Evolutionary conservation across 2,888 invertebrate genomes (phyloP).

Genomic region (Polydesmus complanatus): DNA sequence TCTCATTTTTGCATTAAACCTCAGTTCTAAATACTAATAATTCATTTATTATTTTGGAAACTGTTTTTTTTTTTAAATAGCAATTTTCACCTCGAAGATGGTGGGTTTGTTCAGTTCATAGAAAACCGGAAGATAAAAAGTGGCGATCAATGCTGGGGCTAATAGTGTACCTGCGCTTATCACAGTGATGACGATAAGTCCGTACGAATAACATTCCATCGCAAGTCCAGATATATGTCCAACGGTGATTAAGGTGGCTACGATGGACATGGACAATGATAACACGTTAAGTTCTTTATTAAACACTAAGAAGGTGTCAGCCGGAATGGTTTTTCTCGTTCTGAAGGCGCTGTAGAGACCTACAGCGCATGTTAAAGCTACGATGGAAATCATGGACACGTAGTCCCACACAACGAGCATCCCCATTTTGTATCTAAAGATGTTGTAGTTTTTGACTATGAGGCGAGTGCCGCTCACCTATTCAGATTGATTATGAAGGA

Average conservation of each 20-base stretch:
- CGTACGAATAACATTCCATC: conserved; percentile 4
- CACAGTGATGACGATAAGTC: conserved; percentile 4
- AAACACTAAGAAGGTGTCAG: conserved; percentile 7
- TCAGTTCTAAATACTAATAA: too few relatives aligned
- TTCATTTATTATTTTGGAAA: too few relatives aligned
- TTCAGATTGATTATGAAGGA: too few relatives aligned
- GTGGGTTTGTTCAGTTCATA: too few relatives aligned
- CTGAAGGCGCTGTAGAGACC: conserved; percentile 10
- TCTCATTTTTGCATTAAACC: too few relatives aligned
- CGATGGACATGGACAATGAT: conserved; percentile 5
- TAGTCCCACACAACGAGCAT: conserved; percentile 10
- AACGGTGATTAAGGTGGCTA: conserved; percentile 9
- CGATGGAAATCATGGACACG: conserved; percentile 2
- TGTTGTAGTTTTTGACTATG: too few relatives aligned
- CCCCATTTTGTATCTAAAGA: too few relatives aligned
- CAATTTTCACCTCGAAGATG: too few relatives aligned
- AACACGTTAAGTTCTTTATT: conserved; percentile 5
- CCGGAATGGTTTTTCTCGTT: conserved; percentile 1
- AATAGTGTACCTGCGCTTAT: neutral
- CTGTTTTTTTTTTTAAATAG: too few relatives aligned
- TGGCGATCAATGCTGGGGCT: neutral
- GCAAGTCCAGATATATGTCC: conserved; percentile 5
- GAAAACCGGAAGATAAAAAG: conserved; percentile 8
- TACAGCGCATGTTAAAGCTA: neutral
- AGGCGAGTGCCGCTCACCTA: too few relatives aligned